A percentile compares a stretch with the other conserved stretches of the same genome.
phyloP scores from a whole-genome alignment of 92 coral and sea anemone genomes.

The Bergia puertoricense region DNA sequence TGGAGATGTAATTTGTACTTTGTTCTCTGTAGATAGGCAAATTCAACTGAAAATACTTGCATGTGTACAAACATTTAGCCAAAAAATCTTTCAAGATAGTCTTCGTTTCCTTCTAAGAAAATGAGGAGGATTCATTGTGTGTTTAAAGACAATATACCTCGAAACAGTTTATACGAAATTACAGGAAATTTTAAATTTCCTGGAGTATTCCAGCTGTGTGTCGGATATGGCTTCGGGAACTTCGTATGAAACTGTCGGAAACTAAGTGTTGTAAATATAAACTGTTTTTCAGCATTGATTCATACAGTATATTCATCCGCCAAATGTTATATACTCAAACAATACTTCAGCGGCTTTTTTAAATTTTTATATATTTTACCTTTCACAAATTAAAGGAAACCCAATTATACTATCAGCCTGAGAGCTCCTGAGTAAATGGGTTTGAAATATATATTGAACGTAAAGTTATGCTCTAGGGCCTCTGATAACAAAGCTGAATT shows the following conservation, averaged over 20 bases:
- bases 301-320: not conserved
- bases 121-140: not conserved
- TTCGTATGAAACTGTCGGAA: not conserved
- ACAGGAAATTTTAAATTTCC: not conserved
- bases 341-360: not conserved
- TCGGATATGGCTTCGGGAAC: not conserved
- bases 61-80: not conserved
- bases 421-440: not conserved
- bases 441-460: not conserved
- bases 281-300: not conserved
- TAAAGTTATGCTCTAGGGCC: too few relatives aligned
- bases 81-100: not conserved
- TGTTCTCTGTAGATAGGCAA: not conserved
- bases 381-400: not conserved
- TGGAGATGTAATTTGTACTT: not conserved
- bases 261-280: not conserved
- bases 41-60: not conserved
- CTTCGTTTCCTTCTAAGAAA: not conserved
- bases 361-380: too few relatives aligned
- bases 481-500: too few relatives aligned
- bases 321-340: not conserved
- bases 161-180: not conserved
- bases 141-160: not conserved
- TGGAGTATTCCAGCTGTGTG: not conserved
- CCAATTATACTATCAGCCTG: not conserved